Base-by-base conservation (phyloP, 1,140 invertebrate species). In the Diabrotica undecimpunctata region DNA sequence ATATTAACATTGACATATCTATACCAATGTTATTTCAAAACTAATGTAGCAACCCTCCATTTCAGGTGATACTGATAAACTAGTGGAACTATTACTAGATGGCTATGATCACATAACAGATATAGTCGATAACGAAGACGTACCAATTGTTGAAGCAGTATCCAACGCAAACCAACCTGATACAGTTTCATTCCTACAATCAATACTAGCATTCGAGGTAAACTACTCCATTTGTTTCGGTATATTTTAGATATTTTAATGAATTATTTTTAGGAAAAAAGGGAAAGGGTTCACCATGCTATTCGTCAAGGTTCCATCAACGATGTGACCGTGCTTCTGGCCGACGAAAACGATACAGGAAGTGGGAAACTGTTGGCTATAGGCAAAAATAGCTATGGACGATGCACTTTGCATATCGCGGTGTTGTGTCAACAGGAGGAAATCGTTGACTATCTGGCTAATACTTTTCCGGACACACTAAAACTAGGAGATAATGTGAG, bases 101-200 rank as follows among this genome's bases (percentile, higher is more conserved):
- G 93, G 94, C 4, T 95, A 95, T 73, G 90, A 94, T 75, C 91
- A 94, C 69, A 89, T 95, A 46, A 74, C 92, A n/a, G 91, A 93
- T 70, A 81, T 92, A 0, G 81, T 85, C 11, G 91, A 94, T 67
- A 86, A 86, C 36, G 84, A 84, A 6, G 85, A 85, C 0, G 81
- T 83, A 1, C 81, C 85, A 13, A 90, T 94, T 63, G 75, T 88
- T 0, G 86, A 92, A 51, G 83, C 91, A 9, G 83, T 88, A 0
- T 78, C 82, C 0, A 83, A 88, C 65, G 82, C 88, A 50, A 83
- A 86, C 13, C 85, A 89, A 55, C 80, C 85, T 3, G 82, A 87
- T 9, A 88, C 88, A 11, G 82, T 85, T 0, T 82, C 84, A 14
- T 88, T 89, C 72, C 82, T 88, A 8, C 84, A 86, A 66, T 88